Evolutionary conservation across 1,140 invertebrate species (phyloP), one percentile per base, ranked within the genome.

Genomic region (Tenebrio molitor): DNA sequence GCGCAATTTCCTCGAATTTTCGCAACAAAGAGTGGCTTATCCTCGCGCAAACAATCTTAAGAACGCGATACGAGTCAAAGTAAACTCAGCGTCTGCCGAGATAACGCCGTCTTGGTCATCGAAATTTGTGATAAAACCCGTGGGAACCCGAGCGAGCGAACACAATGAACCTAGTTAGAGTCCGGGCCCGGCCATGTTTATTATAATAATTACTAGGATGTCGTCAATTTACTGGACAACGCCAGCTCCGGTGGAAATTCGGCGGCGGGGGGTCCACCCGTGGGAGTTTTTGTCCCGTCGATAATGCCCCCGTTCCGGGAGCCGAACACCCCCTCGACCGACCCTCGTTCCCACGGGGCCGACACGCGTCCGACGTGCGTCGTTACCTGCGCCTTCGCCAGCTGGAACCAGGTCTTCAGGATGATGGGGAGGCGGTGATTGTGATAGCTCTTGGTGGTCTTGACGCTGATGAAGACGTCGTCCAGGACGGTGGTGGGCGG

Each of bases 381-480:
- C 50, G 50, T n/a, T 66, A 97, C 95, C 93, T 97, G 95, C 81
- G 95, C 88, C 83, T 90, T 92, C 33, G 95, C 95, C 73, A 96
- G 86, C 82, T 93, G 92, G 82, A 96, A 97, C 96, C 96, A 97
- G 70, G 96, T 97, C 82, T 92, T 91, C 80, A 97, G 88, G 77
- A 97, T 93, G 67, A 95, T 88, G n/a, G 93, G 91, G 73, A 98
- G 81, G 72, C 96, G 88, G 23, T 90, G 89, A 70, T 89, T 84
- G 83, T 97, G 95, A 85, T 95, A 97, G 84, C 91, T 90, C 80
- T 91, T 91, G 23, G 95, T 96, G 50, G 96, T 97, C 87, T 98
- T 98, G 14, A 98, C 94, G 85, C 94, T 96, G 81, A 98, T 93
- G 84, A 97, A 97, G 76, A 97, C 87, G 83, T 97, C 95, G 82